Evolutionary conservation across 2,797 vertebrate species (phyloP).

Genomic region (Rhinatrema bivittatum): DNA sequence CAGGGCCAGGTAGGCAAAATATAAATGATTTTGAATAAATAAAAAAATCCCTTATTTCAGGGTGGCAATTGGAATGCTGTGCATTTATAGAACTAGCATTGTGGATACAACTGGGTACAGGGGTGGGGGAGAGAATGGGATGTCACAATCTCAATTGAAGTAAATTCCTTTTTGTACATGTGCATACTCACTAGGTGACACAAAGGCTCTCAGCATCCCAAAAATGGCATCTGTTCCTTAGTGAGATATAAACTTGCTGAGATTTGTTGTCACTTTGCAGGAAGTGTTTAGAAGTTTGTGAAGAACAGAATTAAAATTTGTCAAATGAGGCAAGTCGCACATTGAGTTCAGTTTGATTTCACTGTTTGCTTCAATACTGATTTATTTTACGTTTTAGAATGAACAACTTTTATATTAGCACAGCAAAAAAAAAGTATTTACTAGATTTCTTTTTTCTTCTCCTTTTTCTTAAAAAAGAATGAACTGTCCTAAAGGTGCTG

Average conservation of each 20-base stretch:
- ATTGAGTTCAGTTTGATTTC: slow-evolving; percentile 47
- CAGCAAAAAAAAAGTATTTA: slow-evolving; percentile 19
- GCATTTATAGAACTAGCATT: slow-evolving; percentile 16
- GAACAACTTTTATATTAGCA: slow-evolving; percentile 36
- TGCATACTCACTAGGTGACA: slow-evolving; percentile 52
- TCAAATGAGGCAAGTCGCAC: slow-evolving; percentile 59
- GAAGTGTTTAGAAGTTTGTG: slow-evolving; percentile 68
- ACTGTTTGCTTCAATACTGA: slow-evolving; percentile 45
- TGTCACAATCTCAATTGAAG: slow-evolving; percentile 47
- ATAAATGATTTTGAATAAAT: no score
- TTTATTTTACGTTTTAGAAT: slow-evolving; percentile 38
- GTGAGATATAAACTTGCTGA: slow-evolving; percentile 64
- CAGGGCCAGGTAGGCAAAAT: no score
- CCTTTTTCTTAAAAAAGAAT: slow-evolving; percentile 10
- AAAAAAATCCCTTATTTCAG: slow-evolving; percentile 32
- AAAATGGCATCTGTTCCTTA: slow-evolving; percentile 64
- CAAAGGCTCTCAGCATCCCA: slow-evolving; percentile 59
- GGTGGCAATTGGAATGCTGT: slow-evolving; percentile 48
- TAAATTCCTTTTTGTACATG: slow-evolving; percentile 36
- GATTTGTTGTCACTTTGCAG: slow-evolving; percentile 70
- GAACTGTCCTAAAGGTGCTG: slow-evolving; percentile 13
- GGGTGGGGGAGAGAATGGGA: no score
- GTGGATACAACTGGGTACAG: no score
- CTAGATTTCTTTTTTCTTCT: no score
- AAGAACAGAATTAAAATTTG: slow-evolving; percentile 70